These are phyloP conservation scores for Thryonomys swinderianus DNA, from an alignment of 2,113 vertebrate genomes.

Conservation along the genomic window DNA sequence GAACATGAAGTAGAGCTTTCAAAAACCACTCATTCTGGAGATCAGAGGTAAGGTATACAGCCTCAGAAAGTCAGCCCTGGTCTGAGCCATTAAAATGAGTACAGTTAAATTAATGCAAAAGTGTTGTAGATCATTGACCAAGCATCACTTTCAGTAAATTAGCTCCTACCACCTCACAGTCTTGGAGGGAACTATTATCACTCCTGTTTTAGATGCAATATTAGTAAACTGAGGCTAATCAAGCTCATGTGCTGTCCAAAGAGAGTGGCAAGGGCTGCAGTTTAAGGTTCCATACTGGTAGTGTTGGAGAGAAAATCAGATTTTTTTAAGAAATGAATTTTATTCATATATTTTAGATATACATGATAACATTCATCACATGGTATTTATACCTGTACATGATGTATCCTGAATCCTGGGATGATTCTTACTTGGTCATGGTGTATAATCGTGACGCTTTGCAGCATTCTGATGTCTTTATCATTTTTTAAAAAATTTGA, in stretches of 20 bases:
- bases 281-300: background rate
- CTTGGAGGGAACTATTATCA: background rate
- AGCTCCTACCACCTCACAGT: background rate
- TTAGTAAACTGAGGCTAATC: background rate
- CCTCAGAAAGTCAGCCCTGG: background rate
- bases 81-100: background rate
- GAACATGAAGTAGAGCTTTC: background rate
- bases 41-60: background rate
- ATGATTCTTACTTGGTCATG: background rate
- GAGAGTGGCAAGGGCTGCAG: background rate
- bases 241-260: background rate
- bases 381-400: background rate
- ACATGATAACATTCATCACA: background rate
- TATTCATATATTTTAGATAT: background rate
- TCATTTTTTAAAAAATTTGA: no score
- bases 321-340: background rate
- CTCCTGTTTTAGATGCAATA: background rate
- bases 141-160: background rate
- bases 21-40: background rate
- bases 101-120: background rate
- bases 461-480: background rate
- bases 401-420: background rate
- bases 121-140: background rate
- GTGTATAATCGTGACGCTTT: background rate
- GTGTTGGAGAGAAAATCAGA: background rate